Percentiles rank a stretch among this genome's conserved stretches.
Conservation (phyloP, 2,113 vertebrate species). For the Damaliscus lunatus region DNA sequence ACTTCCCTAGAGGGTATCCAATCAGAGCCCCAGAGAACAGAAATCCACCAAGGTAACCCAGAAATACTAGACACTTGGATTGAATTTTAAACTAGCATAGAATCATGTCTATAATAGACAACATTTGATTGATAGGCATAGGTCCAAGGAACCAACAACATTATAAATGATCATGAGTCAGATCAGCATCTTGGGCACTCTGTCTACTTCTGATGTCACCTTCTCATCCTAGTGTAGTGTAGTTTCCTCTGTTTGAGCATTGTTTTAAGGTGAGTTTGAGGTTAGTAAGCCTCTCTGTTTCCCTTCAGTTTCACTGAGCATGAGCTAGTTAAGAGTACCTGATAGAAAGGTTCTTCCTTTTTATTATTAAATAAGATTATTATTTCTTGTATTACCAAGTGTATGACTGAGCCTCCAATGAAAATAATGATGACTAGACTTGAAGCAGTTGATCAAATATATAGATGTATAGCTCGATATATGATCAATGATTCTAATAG, state of each 20-base stretch:
- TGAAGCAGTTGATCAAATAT: neutral
- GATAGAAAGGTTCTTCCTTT: neutral
- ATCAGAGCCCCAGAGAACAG: neutral
- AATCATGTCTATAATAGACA: neutral
- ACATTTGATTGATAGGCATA: neutral
- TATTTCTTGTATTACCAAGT: neutral
- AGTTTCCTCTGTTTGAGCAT: neutral
- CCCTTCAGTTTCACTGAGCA: neutral
- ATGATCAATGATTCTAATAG: neutral
- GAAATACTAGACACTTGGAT: neutral
- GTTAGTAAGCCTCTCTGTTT: neutral
- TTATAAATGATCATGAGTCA: neutral
- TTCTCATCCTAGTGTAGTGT: neutral
- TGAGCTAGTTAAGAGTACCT: neutral
- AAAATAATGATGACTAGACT: neutral
- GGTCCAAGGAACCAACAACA: neutral
- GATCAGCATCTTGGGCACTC: neutral
- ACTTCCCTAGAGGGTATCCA: neutral
- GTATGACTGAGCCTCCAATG: neutral
- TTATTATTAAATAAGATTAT: neutral
- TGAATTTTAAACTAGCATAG: neutral
- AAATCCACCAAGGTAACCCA: neutral
- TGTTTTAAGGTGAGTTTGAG: neutral
- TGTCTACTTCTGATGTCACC: neutral
- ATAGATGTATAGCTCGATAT: neutral